Conservation (phyloP, 2,888 invertebrate genomes). For the Xanthia togata region DNA sequence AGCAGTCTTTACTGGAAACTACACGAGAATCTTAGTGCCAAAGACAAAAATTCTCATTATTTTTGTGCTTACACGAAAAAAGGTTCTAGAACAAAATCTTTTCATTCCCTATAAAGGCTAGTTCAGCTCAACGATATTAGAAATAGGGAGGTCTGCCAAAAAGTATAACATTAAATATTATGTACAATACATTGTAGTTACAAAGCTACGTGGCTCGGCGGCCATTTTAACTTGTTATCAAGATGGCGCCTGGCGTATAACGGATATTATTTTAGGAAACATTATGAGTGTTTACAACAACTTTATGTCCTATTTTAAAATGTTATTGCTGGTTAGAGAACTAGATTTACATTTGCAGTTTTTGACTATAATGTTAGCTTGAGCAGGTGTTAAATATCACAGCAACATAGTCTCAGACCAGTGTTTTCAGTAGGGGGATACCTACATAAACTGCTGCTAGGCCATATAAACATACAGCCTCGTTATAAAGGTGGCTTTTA, state of each 20-base stretch:
- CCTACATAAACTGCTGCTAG: neutral
- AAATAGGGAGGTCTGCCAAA: slow-evolving; percentile 55
- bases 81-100: slow-evolving; percentile 20
- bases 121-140: slow-evolving; percentile 42
- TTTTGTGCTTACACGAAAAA: slow-evolving; percentile 10
- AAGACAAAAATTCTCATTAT: neutral
- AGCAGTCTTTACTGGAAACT: neutral
- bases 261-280: slow-evolving; percentile 57
- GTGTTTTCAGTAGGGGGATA: neutral
- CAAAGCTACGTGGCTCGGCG: slow-evolving; percentile 35
- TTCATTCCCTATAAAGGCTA: slow-evolving; percentile 22
- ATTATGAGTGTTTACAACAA: slow-evolving; percentile 25
- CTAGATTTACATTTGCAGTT: neutral
- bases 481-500: slow-evolving; percentile 3
- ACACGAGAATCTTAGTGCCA: neutral
- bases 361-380: neutral
- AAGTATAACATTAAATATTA: slow-evolving; percentile 66
- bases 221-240: slow-evolving; percentile 58
- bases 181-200: slow-evolving; percentile 63
- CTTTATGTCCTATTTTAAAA: slow-evolving; percentile 42
- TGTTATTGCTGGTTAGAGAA: slow-evolving; percentile 2
- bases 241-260: slow-evolving; percentile 47
- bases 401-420: neutral
- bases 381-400: slow-evolving; percentile 1
- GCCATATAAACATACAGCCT: slow-evolving; percentile 23